phyloP scores from a whole-genome alignment of 2,797 vertebrate genomes.

The Pangasius sanitwongsei region DNA sequence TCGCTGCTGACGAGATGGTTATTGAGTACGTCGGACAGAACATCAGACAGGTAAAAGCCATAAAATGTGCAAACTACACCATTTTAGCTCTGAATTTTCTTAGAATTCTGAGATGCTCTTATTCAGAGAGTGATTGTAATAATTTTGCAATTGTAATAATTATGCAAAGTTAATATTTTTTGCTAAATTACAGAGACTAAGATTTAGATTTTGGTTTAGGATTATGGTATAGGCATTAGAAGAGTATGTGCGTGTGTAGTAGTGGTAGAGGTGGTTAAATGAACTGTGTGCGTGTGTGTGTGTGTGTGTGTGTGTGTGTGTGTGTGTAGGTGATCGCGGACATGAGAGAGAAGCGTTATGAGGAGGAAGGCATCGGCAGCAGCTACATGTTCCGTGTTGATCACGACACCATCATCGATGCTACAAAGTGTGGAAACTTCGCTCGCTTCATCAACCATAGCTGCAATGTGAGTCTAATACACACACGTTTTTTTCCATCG shows the following conservation, averaged over 20 bases:
- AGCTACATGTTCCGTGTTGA: conserved; percentile 99
- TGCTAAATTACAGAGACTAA: background rate
- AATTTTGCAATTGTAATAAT: background rate
- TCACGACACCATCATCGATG: conserved; percentile 97
- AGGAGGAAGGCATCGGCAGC: conserved; percentile 96
- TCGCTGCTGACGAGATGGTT: conserved; percentile 98
- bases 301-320: background rate
- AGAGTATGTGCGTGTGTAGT: background rate
- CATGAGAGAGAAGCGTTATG: conserved; percentile 96
- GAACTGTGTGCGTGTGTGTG: background rate
- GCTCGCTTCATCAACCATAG: conserved; percentile 98
- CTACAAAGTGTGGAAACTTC: conserved; percentile 96
- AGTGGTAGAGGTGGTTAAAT: background rate
- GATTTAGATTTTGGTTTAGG: background rate
- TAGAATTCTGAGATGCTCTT: background rate
- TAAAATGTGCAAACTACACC: background rate
- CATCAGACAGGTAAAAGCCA: conserved; percentile 89
- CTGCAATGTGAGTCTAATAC: conserved; percentile 89
- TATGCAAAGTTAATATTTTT: background rate
- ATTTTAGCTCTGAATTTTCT: background rate
- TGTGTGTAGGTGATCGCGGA: conserved; percentile 89
- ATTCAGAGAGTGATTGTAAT: too few species aligned
- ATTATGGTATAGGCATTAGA: too few species aligned
- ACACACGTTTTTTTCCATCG: background rate
- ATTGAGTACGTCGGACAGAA: conserved; percentile 97